Conservation (phyloP, 2,888 invertebrate species). For the Incurvaria masculella region DNA sequence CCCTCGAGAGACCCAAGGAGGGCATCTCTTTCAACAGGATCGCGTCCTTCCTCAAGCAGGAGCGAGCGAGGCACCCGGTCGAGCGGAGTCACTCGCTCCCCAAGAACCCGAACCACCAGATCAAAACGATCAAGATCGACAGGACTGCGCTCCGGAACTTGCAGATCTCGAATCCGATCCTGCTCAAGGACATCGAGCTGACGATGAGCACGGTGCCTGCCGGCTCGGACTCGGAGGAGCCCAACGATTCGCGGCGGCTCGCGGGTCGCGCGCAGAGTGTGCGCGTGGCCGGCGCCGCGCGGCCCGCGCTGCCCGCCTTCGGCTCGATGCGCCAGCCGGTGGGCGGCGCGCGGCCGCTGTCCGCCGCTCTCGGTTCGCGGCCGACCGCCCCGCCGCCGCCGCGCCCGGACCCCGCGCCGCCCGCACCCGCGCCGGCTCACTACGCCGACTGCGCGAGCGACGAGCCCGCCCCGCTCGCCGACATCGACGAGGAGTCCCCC, state of each 20-base stretch:
- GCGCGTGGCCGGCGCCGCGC: conserved; percentile 57
- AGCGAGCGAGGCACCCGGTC: conserved; percentile 46
- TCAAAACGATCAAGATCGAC: conserved; percentile 64
- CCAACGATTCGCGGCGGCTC: conserved; percentile 54
- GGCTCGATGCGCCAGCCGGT: conserved; percentile 79
- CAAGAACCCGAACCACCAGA: conserved; percentile 54
- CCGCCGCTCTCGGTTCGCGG: conserved; percentile 63
- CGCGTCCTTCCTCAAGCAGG: conserved; percentile 70
- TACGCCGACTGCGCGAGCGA: conserved; percentile 81
- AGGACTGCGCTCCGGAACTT: conserved; percentile 69
- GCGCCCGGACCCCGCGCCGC: conserved; percentile 43
- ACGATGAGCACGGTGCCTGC: conserved; percentile 60
- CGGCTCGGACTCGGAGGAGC: conserved; percentile 46
- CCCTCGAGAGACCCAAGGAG: conserved; percentile 52
- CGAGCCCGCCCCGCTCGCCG: conserved; percentile 56
- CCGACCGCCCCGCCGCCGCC: conserved; percentile 78
- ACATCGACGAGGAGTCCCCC: conserved; percentile 61
- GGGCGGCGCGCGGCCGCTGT: conserved; percentile 66
- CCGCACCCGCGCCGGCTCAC: conserved; percentile 29
- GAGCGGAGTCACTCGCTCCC: conserved; percentile 59
- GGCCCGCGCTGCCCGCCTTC: conserved; percentile 69
- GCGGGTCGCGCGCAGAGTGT: conserved; percentile 81
- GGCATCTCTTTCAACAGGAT: conserved; percentile 67
- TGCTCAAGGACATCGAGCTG: conserved; percentile 64
- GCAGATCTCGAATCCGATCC: conserved; percentile 82